Base-by-base conservation (phyloP, 2,797 vertebrate genomes). In the Galaxias olidus region DNA sequence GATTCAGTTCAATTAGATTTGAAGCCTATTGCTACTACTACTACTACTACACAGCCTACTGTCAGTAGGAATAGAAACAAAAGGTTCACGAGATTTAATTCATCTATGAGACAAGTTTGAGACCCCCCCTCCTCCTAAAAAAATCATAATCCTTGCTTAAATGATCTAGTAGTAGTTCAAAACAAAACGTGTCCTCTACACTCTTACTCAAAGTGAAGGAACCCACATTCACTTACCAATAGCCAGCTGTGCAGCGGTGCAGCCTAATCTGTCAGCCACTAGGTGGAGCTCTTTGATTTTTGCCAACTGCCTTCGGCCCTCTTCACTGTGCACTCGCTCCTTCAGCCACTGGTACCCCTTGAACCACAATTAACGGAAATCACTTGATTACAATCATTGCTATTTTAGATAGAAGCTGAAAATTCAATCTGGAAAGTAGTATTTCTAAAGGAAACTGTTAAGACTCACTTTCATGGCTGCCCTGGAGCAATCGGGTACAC, bases 331-430 rank as follows among this genome's bases (percentile, higher is more conserved):
- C 71, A 95, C 88, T 5, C 94, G 91, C 77, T 96, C 94, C 82
- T 94, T 96, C 83, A 96, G 90, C 96, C 96, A 96, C 81, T 95
- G 94, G 86, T 95, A 96, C 12, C 94, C 94, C 95, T 98, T 86
- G 76, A 68, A 48, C 51, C 77, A 75, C 58, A 66, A 15, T 41
- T 42, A 9, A 44, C 20, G 8, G 42, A n/a, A 53, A 30, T 13
- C 17, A 45, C 10, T 43, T 8, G 6, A 58, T 61, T 53, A 69
- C 53, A 49, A 52, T 52, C 57, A 59, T n/a, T n/a, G n/a, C 49
- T 17, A 17, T 61, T 64, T 15, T 17, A 49, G 46, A 53, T 64
- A 13, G 14, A 19, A 61, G 0, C n/a, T 66, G 52, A 73, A 14
- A 57, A 69, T n/a, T n/a, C n/a, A n/a, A n/a, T n/a, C n/a, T n/a